Conservation (phyloP, 2,888 invertebrate species). For the Hemistola chrysoprasaria region DNA sequence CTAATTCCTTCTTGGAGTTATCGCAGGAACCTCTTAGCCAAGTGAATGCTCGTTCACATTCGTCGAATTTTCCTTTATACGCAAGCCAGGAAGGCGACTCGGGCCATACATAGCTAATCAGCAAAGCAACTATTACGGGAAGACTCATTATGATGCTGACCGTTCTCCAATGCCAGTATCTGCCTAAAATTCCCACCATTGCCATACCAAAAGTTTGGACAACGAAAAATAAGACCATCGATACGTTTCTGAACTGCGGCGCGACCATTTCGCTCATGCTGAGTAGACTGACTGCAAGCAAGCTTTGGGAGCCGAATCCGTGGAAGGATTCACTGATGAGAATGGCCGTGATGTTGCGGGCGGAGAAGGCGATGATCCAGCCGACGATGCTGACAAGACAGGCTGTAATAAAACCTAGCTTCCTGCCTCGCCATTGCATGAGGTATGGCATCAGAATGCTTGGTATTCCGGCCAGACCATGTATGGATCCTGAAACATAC, state of each 20-base stretch:
- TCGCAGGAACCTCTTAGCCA: constrained; percentile 27
- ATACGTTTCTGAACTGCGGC: constrained; percentile 27
- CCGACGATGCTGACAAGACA: constrained; percentile 28
- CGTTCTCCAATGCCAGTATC: constrained; percentile 31
- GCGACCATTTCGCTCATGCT: constrained; percentile 32
- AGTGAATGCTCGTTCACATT: constrained; percentile 26
- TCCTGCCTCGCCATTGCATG: constrained; percentile 36
- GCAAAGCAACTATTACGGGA: constrained; percentile 16
- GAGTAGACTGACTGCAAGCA: constrained; percentile 25
- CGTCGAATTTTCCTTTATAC: constrained; percentile 27
- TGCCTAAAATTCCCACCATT: constrained; percentile 18
- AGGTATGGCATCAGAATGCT: constrained; percentile 30
- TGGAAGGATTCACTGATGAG: constrained; percentile 32
- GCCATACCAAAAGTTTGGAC: constrained; percentile 28
- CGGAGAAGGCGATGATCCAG: constrained; percentile 26
- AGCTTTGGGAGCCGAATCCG: constrained; percentile 30
- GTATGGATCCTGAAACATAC: constrained; percentile 31
- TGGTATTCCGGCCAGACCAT: constrained; percentile 35
- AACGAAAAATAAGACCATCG: constrained; percentile 21
- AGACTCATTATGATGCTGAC: constrained; percentile 24
- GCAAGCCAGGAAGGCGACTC: constrained; percentile 37
- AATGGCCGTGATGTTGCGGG: constrained; percentile 13
- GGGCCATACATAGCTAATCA: constrained; percentile 27
- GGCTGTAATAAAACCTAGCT: constrained; percentile 29
- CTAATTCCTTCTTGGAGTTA: constrained; percentile 24